Evolutionary conservation across 2,888 invertebrate genomes (phyloP).

Genomic region (Callimorpha dominula): DNA sequence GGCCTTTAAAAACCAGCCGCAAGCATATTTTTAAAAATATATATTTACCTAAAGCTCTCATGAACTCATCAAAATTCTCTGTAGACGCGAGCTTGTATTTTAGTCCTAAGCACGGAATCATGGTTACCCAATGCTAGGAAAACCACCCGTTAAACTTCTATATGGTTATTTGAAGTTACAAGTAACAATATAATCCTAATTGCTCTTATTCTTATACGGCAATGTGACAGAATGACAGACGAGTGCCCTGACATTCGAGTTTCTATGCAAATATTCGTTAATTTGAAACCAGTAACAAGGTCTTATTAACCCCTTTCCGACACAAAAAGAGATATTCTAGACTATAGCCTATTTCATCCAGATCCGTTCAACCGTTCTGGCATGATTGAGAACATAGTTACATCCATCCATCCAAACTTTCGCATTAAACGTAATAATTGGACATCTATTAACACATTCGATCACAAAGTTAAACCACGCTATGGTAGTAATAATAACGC

Average conservation of each 20-base stretch:
- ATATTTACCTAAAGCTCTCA: slow-evolving; percentile 90
- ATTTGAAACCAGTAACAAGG: background rate
- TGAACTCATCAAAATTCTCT: slow-evolving; percentile 94
- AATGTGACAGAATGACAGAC: background rate
- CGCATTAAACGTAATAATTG: too few relatives aligned
- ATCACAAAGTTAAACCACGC: too few relatives aligned
- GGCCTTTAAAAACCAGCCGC: too few relatives aligned
- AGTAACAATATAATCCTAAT: background rate
- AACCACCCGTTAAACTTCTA: background rate
- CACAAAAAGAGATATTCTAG: too few relatives aligned
- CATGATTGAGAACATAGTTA: too few relatives aligned
- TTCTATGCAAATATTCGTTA: background rate
- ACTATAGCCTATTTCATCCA: too few relatives aligned
- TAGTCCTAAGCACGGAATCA: slow-evolving; percentile 82
- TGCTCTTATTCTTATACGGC: background rate
- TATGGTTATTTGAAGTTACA: background rate
- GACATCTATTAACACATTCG: too few relatives aligned
- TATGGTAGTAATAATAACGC: too few relatives aligned
- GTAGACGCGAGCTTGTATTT: slow-evolving; percentile 91
- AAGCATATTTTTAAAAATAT: too few relatives aligned
- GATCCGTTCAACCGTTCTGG: too few relatives aligned
- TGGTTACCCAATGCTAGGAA: slow-evolving; percentile 11
- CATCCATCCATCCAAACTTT: too few relatives aligned
- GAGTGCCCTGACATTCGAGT: background rate
- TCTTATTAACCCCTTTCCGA: background rate